Evolutionary conservation across 2,797 vertebrate species (phyloP), one percentile per base, ranked within the genome.

Genomic region (Phoebastria nigripes): DNA sequence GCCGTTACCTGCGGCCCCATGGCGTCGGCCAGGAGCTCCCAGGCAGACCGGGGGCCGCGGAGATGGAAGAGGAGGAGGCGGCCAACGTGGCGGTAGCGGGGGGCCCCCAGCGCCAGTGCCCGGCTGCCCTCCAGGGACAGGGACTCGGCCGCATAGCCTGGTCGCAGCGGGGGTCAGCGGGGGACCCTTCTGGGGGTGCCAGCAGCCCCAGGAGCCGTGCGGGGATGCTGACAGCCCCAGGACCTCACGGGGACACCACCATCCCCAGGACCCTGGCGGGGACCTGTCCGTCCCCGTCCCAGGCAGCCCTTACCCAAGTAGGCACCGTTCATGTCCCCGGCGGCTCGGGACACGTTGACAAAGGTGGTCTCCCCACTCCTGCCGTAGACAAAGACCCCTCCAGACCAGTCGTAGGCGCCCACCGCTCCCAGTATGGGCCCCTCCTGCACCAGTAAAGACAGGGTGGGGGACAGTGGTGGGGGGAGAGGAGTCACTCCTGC

Each of bases 21-120:
- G 71, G 96, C 91, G 20, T 96, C 70, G 9, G 70, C 70, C n/a
- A 62, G 61, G 1, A 15, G 55, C 12, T 11, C 49, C 96, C 96
- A 96, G 12, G 51, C 6, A 3, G 15, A 41, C 20, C 1, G 2
- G 19, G 26, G 3, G 1, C 4, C 56, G 19, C n/a, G 29, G 41
- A 2, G 67, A 21, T 15, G 31, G 82, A 97, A 95, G 71, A 97
- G 69, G 63, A 96, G 35, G 15, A 86, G 93, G 82, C 94, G 96
- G n/a, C 97, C 96, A 0, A 61, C 65, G 74, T 97, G 97, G 28
- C 87, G 96, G 66, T 82, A 70, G 35, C 62, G 97, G 97, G 11
- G 97, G 92, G 56, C 97, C 89, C 79, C 79, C 79, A 82, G 65
- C 8, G 65, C 79, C 66, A 82, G 55, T 31, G 5, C 79, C 46